Evolutionary conservation across 2,888 invertebrate species (phyloP), one percentile per base, ranked within the genome.

Genomic region (Chrysolina oricalcia): DNA sequence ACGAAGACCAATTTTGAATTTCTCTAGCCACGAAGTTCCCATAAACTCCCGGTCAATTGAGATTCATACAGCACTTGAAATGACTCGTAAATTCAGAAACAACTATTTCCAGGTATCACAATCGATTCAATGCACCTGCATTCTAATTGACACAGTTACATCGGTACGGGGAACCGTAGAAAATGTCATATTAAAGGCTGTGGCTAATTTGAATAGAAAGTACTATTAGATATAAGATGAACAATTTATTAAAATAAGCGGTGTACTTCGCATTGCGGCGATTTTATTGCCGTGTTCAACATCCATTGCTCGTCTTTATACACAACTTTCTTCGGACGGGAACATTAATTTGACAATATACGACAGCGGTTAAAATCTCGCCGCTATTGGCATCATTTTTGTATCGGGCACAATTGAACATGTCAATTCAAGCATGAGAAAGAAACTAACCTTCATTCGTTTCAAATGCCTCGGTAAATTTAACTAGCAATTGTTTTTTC

Each of bases 1-100:
- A 21, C 13, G 13, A 21, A 53, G 53, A 53, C 19, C 21, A 23
- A 53, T 53, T 11, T 53, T 13, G 21, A 21, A 53, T 53, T 53
- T 13, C 53, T 53, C 53, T 10, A 11, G 21, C 53, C 53, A 13
- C 11, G 19, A 11, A 19, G 2, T 53, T 13, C 53, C 53, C 5
- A 53, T 53, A 53, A 21, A 53, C 17, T 53, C 53, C 17, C 4
- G 6, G n/a, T 15, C n/a, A 8, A 59, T 59, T 59, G 59, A 35
- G 59, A 59, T 59, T 59, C 59, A 59, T 59, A 27, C 35, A 59
- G 59, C 35, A 59, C 59, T 59, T 59, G 35, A n/a, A 59, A 35
- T 59, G 9, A n/a, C 59, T 59, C 59, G 59, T 59, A 59, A 59
- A 59, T 59, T 59, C 35, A 59, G 59, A 59, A 27, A 59, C 59